A percentile compares a stretch with the other conserved stretches of the same genome.
Conservation (phyloP, 2,113 vertebrate species). For the Salvelinus namaycush region DNA sequence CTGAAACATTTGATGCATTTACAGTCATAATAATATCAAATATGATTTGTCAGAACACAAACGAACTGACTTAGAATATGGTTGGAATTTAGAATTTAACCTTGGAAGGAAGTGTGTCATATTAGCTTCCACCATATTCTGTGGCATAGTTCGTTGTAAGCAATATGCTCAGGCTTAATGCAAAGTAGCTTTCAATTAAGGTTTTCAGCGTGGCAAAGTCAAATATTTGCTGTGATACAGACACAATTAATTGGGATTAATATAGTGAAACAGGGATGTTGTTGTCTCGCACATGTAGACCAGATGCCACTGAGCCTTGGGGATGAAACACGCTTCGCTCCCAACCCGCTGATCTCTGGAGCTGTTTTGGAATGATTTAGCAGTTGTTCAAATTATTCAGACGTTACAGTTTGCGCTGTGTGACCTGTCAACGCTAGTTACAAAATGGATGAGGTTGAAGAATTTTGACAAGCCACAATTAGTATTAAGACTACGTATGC, state of each 20-base stretch:
- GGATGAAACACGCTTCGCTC: slow-evolving; percentile 62
- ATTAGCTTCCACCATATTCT: slow-evolving; percentile 4
- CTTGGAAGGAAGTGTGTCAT: slow-evolving; percentile 6
- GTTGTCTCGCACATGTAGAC: slow-evolving; percentile 64
- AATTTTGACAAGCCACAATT: slow-evolving; percentile 23
- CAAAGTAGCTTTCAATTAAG: slow-evolving; percentile 46
- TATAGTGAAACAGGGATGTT: slow-evolving; percentile 62
- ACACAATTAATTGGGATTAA: slow-evolving; percentile 68
- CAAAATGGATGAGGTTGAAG: slow-evolving; percentile 13
- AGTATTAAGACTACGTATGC: slow-evolving; percentile 10
- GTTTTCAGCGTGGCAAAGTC: slow-evolving; percentile 52
- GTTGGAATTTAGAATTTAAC: neutral
- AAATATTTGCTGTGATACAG: slow-evolving; percentile 66
- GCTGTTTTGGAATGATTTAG: slow-evolving; percentile 68
- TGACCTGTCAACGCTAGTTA: slow-evolving; percentile 58
- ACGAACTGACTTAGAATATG: neutral
- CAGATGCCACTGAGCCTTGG: slow-evolving; percentile 70
- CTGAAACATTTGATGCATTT: neutral
- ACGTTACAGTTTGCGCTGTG: slow-evolving; percentile 63
- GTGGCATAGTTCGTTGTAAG: neutral
- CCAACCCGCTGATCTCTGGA: slow-evolving; percentile 56
- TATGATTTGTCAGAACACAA: neutral
- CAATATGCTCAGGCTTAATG: slow-evolving; percentile 2
- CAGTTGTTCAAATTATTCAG: slow-evolving; percentile 69
- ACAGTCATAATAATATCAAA: neutral